A percentile compares a stretch with the other conserved stretches of the same genome.
These are phyloP conservation scores for Chrysolophus pictus DNA, from an alignment of 2,797 vertebrate genomes.

Conservation along the genomic window DNA sequence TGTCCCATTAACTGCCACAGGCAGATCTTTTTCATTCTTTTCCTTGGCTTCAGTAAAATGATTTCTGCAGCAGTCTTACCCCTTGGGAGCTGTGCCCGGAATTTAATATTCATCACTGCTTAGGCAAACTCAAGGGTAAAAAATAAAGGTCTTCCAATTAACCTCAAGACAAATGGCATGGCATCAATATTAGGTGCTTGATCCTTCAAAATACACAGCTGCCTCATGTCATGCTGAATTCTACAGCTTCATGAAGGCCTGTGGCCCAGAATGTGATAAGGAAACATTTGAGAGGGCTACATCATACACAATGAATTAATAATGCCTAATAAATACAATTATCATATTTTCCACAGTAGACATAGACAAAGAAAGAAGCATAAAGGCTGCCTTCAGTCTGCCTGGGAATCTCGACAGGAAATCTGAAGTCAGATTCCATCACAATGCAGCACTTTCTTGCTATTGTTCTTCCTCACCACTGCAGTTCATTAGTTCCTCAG, in stretches of 20 bases:
- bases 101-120: background rate
- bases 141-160: conserved; percentile 30
- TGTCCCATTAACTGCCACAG: background rate
- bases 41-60: background rate
- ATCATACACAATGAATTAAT: background rate
- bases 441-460: background rate
- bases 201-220: background rate
- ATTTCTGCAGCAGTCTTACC: background rate
- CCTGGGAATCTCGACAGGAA: background rate
- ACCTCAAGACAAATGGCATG: background rate
- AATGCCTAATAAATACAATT: background rate
- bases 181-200: background rate
- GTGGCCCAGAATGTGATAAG: accelerated
- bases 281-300: background rate
- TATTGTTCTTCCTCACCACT: background rate
- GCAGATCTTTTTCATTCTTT: background rate
- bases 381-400: background rate
- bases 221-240: background rate
- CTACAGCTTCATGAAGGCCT: background rate
- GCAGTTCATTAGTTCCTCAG: background rate
- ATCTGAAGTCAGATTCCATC: background rate
- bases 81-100: background rate
- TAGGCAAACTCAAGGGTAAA: background rate
- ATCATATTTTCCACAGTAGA: background rate
- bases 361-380: background rate